These are phyloP conservation scores for Stegastes partitus DNA, from an alignment of 2,113 vertebrate species.

Conservation along the genomic window DNA sequence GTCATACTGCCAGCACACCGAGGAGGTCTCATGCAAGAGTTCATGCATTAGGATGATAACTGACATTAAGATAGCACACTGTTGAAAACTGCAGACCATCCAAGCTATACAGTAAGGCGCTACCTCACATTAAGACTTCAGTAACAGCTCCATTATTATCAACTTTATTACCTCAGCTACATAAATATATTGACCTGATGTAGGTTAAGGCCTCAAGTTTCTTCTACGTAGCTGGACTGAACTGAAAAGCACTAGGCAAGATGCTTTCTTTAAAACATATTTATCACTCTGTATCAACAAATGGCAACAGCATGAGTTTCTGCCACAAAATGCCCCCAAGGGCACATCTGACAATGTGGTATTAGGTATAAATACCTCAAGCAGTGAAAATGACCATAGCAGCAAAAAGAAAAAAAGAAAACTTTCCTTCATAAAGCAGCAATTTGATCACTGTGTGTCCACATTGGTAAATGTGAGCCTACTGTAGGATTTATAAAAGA, in stretches of 20 bases:
- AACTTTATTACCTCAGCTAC: background rate
- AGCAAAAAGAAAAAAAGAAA: too few species aligned
- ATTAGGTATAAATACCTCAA: background rate
- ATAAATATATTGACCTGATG: background rate
- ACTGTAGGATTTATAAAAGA: background rate
- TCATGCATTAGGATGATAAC: conserved; percentile 1
- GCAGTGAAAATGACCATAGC: background rate
- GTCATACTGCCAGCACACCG: background rate
- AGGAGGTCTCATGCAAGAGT: conserved; percentile 21
- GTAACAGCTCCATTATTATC: background rate
- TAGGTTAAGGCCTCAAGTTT: background rate
- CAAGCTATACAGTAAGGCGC: background rate
- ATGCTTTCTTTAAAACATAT: background rate
- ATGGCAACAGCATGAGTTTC: background rate
- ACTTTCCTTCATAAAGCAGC: too few species aligned
- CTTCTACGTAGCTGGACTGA: background rate
- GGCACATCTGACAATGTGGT: background rate
- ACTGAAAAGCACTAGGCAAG: background rate
- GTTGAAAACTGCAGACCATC: conserved; percentile 1
- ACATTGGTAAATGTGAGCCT: background rate
- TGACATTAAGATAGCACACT: background rate
- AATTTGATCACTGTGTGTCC: background rate
- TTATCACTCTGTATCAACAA: background rate
- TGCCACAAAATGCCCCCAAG: background rate
- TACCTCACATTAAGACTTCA: conserved; percentile 1